A percentile compares a stretch with the other conserved stretches of the same genome.
Conservation (phyloP, 2,113 vertebrate genomes). For the Naja naja region DNA sequence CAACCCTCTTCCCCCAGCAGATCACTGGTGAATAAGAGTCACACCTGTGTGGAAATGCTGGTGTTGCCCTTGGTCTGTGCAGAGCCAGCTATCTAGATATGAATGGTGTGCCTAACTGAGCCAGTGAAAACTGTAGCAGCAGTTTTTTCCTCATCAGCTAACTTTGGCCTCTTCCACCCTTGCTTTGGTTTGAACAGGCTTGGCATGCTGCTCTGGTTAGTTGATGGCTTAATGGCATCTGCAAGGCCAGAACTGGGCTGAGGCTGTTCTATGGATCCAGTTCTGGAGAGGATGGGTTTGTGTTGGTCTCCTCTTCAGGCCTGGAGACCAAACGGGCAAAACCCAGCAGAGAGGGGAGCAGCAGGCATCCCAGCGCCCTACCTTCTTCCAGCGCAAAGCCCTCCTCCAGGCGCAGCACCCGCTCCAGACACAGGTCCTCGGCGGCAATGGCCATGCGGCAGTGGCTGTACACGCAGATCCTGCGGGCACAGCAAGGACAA, state of each 20-base stretch:
- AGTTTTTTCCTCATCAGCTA: neutral
- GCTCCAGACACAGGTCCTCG: constrained; percentile 85
- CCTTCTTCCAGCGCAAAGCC: constrained; percentile 86
- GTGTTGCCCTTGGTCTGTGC: neutral
- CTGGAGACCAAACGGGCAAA: neutral
- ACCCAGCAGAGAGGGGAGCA: neutral
- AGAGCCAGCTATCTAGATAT: neutral
- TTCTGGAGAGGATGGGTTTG: neutral
- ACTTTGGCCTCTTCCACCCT: neutral
- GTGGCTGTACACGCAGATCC: constrained; percentile 86
- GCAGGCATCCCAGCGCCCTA: constrained; percentile 40
- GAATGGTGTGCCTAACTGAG: neutral
- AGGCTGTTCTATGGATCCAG: neutral
- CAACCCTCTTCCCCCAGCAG: neutral
- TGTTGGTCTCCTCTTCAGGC: neutral
- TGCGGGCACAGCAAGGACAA: constrained; percentile 45
- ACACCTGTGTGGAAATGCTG: neutral
- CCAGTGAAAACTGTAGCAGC: neutral
- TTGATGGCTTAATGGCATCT: neutral
- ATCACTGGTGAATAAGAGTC: neutral
- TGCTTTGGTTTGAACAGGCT: neutral
- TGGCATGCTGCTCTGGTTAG: neutral
- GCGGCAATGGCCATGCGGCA: constrained; percentile 90
- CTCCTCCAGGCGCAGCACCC: constrained; percentile 78
- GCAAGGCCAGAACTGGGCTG: neutral